Evolutionary conservation across 2,888 invertebrate species (phyloP).

Genomic region (Eupithecia inturbata): DNA sequence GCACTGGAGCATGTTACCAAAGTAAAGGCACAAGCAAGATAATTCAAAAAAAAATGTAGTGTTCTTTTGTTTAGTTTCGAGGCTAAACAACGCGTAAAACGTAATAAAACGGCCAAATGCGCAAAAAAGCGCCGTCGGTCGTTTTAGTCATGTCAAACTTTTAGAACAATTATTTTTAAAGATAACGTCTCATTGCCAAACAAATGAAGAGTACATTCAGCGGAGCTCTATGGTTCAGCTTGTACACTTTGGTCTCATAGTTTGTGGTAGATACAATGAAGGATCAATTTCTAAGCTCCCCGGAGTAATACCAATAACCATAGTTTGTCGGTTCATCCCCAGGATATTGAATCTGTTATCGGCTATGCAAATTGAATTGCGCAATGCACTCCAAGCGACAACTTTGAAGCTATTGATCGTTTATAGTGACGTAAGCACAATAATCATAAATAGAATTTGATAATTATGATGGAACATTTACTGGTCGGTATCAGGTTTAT

Average conservation of each 20-base stretch:
- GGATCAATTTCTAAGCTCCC: slow-evolving; percentile 13
- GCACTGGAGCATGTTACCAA: not conserved
- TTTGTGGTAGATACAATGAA: not conserved
- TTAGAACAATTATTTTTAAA: too few species aligned
- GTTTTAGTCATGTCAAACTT: too few species aligned
- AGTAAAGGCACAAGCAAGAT: not conserved
- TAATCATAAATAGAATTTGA: not conserved
- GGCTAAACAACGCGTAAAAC: not conserved
- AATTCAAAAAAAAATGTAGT: not conserved
- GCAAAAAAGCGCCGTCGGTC: not conserved
- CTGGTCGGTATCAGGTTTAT: too few species aligned
- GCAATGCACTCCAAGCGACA: slow-evolving; percentile 60
- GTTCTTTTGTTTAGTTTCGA: not conserved
- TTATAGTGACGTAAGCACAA: slow-evolving; percentile 26
- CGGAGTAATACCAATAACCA: slow-evolving; percentile 41
- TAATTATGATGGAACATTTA: not conserved
- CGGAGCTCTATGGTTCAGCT: not conserved
- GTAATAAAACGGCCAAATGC: not conserved
- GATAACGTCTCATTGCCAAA: too few species aligned
- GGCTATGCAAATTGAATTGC: slow-evolving; percentile 71
- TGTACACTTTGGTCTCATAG: not conserved
- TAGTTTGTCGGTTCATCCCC: slow-evolving; percentile 49
- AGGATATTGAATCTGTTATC: slow-evolving; percentile 62
- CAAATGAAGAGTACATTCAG: too few species aligned
- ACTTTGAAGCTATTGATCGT: slow-evolving; percentile 61